Conservation (phyloP, 2,888 invertebrate species). For the Rhagophthalmus giganteus region DNA sequence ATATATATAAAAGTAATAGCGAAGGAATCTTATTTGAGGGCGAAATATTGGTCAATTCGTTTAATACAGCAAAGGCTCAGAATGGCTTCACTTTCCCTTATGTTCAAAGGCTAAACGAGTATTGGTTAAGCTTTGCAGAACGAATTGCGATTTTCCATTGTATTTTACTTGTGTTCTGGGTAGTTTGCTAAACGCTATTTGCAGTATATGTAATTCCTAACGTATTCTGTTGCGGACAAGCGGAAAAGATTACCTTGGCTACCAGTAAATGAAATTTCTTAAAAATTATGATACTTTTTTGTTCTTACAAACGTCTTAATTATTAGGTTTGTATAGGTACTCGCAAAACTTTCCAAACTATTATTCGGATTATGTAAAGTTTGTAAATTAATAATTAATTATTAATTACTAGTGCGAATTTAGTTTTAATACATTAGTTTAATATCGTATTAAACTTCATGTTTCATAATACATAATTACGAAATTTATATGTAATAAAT, state of each 20-base stretch:
- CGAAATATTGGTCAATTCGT: constrained; percentile 15
- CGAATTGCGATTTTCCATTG: constrained; percentile 4
- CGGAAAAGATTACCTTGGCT: constrained; percentile 3
- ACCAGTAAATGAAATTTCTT: constrained; percentile 2
- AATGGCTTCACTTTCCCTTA: constrained; percentile 10
- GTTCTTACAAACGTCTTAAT: too few relatives aligned
- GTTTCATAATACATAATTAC: too few relatives aligned
- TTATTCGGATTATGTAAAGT: too few relatives aligned
- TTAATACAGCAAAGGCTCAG: constrained; percentile 12
- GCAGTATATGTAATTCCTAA: constrained; percentile 6
- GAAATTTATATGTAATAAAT: too few relatives aligned
- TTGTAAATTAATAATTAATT: too few relatives aligned
- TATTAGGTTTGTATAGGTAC: too few relatives aligned
- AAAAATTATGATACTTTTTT: too few relatives aligned
- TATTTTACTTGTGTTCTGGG: constrained; percentile 9
- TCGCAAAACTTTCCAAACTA: too few relatives aligned
- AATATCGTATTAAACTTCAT: too few relatives aligned
- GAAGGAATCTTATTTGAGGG: constrained; percentile 3
- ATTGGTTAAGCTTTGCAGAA: constrained; percentile 9
- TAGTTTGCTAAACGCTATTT: constrained; percentile 13
- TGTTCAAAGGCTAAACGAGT: constrained; percentile 13
- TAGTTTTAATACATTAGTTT: too few relatives aligned
- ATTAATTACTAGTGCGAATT: too few relatives aligned
- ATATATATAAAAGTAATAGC: constrained; percentile 13
- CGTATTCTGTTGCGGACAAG: constrained; percentile 4